Evolutionary conservation across 2,888 invertebrate genomes (phyloP).

Genomic region (Calliphora vomitoria): DNA sequence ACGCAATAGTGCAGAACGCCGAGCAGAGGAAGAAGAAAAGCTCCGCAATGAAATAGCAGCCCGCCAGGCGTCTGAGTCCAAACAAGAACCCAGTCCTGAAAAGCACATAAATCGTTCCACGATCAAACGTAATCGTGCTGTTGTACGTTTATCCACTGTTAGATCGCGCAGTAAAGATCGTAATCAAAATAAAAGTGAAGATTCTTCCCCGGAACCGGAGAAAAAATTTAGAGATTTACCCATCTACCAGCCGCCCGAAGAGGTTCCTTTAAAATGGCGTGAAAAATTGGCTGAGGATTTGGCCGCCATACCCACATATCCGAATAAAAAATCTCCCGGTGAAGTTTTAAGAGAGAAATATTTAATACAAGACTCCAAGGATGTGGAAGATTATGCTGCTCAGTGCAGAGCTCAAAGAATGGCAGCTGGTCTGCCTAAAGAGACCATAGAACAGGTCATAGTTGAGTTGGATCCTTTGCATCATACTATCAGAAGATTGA

Average conservation of each 20-base stretch:
- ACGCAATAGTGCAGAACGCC: constrained; percentile 51
- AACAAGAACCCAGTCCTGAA: constrained; percentile 20
- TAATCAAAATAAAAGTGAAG: constrained; percentile 62
- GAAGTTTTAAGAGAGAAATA: constrained; percentile 90
- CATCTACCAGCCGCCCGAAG: constrained; percentile 81
- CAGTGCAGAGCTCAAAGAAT: constrained; percentile 71
- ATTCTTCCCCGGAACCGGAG: constrained; percentile 71
- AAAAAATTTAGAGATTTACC: constrained; percentile 76
- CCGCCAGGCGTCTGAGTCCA: neutral
- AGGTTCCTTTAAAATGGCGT: constrained; percentile 86
- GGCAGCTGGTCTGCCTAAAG: constrained; percentile 75
- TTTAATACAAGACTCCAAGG: constrained; percentile 85
- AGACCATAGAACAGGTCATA: constrained; percentile 77
- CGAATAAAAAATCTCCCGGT: constrained; percentile 88
- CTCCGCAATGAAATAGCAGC: constrained; percentile 34
- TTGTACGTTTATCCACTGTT: constrained; percentile 90
- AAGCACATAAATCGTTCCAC: constrained; percentile 84
- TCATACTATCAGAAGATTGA: constrained; percentile 81
- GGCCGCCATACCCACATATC: constrained; percentile 77
- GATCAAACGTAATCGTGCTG: constrained; percentile 90
- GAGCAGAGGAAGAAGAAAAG: constrained; percentile 55
- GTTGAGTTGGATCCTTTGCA: constrained; percentile 80
- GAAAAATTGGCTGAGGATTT: constrained; percentile 87
- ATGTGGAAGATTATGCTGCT: constrained; percentile 77
- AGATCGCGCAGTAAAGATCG: constrained; percentile 81